These are phyloP conservation scores for Drosophila rubida DNA, from an alignment of 2,888 invertebrate genomes.

Conservation along the genomic window DNA sequence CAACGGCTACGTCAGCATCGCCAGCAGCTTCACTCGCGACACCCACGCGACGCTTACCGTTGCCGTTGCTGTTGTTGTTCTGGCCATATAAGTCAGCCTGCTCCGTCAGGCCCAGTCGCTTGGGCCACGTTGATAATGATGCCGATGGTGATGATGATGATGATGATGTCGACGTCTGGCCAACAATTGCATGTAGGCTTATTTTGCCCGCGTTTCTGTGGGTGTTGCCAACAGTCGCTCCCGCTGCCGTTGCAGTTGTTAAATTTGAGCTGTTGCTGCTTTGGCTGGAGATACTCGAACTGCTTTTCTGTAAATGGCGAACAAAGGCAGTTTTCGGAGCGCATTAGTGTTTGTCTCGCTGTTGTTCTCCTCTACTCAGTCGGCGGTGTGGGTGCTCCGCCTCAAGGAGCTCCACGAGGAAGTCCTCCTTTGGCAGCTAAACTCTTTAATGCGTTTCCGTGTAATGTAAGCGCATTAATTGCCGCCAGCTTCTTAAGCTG, in stretches of 20 bases:
- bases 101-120: conserved; percentile 76
- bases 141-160: conserved; percentile 52
- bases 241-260: conserved; percentile 61
- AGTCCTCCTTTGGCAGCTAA: conserved; percentile 29
- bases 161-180: conserved; percentile 54
- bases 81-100: conserved; percentile 82
- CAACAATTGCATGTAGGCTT: conserved; percentile 84
- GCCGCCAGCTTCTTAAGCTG: conserved; percentile 19
- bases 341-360: conserved; percentile 29
- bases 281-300: conserved; percentile 83
- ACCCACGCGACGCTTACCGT: conserved; percentile 76
- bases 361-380: neutral
- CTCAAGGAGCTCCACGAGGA: conserved; percentile 53
- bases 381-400: conserved; percentile 55
- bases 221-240: conserved; percentile 71
- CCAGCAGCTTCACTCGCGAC: conserved; percentile 55
- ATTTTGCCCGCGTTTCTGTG: conserved; percentile 82
- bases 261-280: conserved; percentile 81
- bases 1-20: conserved; percentile 62
- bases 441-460: conserved; percentile 33
- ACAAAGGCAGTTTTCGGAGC: conserved; percentile 42
- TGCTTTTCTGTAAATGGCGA: conserved; percentile 83
- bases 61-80: conserved; percentile 67
- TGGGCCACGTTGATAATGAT: conserved; percentile 70
- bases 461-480: conserved; percentile 28